Percentiles rank a stretch among this genome's conserved stretches.
Conservation (phyloP, 1,140 invertebrate species). For the Brachystomella parvula region DNA sequence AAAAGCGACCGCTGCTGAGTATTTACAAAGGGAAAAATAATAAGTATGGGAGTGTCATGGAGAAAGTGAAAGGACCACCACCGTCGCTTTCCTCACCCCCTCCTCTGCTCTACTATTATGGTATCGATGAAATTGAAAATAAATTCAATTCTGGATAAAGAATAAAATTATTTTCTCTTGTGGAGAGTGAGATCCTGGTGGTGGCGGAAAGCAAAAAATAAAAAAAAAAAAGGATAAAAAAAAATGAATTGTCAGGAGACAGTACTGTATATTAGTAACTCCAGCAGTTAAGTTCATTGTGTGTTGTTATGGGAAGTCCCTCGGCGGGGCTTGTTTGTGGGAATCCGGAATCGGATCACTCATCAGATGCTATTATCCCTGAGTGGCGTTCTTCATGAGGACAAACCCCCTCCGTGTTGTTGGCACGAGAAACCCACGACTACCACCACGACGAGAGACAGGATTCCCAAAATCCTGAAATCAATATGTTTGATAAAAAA, state of each 20-base stretch:
- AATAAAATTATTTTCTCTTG: not conserved
- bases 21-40: not conserved
- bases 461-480: conserved; percentile 4
- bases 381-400: not conserved
- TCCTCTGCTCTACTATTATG: not conserved
- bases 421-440: not conserved
- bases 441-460: not conserved
- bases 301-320: conserved; percentile 2
- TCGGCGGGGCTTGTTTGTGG: conserved; percentile 2
- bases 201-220: conserved; percentile 2
- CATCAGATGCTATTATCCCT: conserved; percentile 5
- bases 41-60: not conserved
- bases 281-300: conserved; percentile 3
- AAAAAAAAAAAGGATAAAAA: no score
- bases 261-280: no score
- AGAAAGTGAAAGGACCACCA: not conserved
- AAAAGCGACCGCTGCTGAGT: no score
- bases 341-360: conserved; percentile 9
- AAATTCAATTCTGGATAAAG: conserved; percentile 7
- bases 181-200: not conserved
- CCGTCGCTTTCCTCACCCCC: not conserved
- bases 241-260: conserved; percentile 4
- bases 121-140: conserved; percentile 12
- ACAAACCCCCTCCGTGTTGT: not conserved
- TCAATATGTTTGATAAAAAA: conserved; percentile 10